A percentile compares a stretch with the other conserved stretches of the same genome.
Conservation (phyloP, 2,113 vertebrate species). For the Limnothrissa miodon region DNA sequence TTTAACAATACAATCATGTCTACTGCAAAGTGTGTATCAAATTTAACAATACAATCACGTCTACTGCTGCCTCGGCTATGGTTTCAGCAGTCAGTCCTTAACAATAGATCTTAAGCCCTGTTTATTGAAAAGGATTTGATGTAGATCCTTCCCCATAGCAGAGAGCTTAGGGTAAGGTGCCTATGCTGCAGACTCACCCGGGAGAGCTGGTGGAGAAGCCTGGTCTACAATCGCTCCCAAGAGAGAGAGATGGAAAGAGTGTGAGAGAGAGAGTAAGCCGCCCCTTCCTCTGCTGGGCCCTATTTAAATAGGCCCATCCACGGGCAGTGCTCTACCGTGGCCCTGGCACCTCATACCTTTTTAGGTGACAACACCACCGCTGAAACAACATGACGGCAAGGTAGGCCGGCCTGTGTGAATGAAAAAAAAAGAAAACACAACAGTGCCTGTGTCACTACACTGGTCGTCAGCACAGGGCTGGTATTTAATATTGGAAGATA, state of each 20-base stretch:
- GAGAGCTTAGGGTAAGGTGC: constrained; percentile 27
- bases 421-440: constrained; percentile 26
- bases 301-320: constrained; percentile 43
- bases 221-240: constrained; percentile 44
- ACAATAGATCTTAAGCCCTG: neutral
- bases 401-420: constrained; percentile 36
- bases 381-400: constrained; percentile 30
- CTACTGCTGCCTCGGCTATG: neutral
- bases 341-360: constrained; percentile 44
- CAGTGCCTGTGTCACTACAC: constrained; percentile 35
- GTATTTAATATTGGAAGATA: constrained; percentile 43
- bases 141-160: neutral
- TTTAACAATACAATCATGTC: neutral
- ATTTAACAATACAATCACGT: neutral
- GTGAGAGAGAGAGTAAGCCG: constrained; percentile 11
- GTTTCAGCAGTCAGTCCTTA: neutral
- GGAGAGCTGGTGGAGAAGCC: constrained; percentile 40
- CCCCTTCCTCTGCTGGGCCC: constrained; percentile 31
- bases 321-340: constrained; percentile 8
- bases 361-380: constrained; percentile 48
- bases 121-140: neutral
- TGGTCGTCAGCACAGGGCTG: constrained; percentile 16
- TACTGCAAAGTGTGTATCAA: neutral
- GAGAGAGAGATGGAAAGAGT: constrained; percentile 34
- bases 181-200: constrained; percentile 43